Percentiles rank a stretch among this genome's conserved stretches.
Evolutionary conservation across 2,113 vertebrate species (phyloP).

Genomic region (Misgurnus mizolepis): DNA sequence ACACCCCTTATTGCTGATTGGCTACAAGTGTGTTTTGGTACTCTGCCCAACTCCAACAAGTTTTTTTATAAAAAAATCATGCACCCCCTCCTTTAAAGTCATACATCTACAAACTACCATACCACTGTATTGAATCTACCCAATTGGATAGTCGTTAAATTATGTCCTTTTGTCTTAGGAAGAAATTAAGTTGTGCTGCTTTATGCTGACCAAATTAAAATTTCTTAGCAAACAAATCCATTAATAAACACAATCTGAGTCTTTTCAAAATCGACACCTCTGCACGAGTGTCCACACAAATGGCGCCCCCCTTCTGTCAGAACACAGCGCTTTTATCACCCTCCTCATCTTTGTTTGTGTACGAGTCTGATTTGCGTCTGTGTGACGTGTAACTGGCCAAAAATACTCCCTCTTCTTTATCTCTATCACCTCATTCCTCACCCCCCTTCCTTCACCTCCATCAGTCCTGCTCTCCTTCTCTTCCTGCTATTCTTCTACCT

Average conservation of each 20-base stretch:
- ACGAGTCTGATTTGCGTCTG: conserved; percentile 49
- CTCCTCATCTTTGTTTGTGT: conserved; percentile 51
- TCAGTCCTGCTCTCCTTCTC: conserved; percentile 45
- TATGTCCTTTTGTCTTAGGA: too few species aligned
- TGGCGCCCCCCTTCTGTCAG: background rate
- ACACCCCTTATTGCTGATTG: too few species aligned
- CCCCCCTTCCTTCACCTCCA: conserved; percentile 48
- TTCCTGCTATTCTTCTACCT: conserved; percentile 45
- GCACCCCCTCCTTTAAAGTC: too few species aligned
- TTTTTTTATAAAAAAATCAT: too few species aligned
- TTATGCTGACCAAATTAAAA: too few species aligned
- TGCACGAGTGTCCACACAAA: conserved; percentile 2
- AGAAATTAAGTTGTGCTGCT: too few species aligned
- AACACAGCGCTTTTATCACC: conserved; percentile 47
- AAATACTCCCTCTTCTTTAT: conserved; percentile 56
- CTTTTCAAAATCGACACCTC: conserved; percentile 8
- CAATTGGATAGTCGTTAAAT: too few species aligned
- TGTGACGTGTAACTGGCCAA: conserved; percentile 48
- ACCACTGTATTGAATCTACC: too few species aligned
- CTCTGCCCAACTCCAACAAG: too few species aligned
- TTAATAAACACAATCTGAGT: background rate
- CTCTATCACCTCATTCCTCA: conserved; percentile 50
- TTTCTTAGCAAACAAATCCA: too few species aligned
- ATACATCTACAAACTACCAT: too few species aligned
- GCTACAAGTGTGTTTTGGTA: too few species aligned